Evolutionary conservation across 2,113 vertebrate genomes (phyloP), one percentile per base, ranked within the genome.

Genomic region (Aramus guarauna): DNA sequence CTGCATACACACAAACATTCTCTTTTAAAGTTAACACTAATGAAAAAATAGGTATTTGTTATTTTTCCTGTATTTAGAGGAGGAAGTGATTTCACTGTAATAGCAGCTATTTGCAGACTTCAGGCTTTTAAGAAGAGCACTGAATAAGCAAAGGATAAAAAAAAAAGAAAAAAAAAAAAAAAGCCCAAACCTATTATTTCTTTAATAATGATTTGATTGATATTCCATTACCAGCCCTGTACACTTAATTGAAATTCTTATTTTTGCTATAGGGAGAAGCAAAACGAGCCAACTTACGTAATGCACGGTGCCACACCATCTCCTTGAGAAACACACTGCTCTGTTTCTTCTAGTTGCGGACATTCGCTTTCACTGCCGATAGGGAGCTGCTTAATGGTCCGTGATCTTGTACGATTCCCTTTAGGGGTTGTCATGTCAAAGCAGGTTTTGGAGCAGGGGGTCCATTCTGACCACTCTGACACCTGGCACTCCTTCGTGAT

Each of bases 381-480:
- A 0, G 99, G 98, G 89, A 99, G 98, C 94, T 99, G 99, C 47
- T 96, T 97, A 92, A 99, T 98, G 92, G 97, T 97, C 64, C 99
- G 97, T 67, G 95, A 98, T 45, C 99, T 98, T 5, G 97, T 97
- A 16, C 98, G 99, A 2, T 96, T 96, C 41, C 99, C 99, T 62
- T 96, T 94, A 15, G 98, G 98, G 26, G 98, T 97, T 12, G 94
- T 96, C 24, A 92, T 91, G 85, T 99, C 98, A 9, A 95, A 77
- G 92, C 99, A 99, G 8, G 97, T 97, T 96, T 99, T 99, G 62
- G 99, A 98, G 96, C 99, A 99, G 11, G 98, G 93, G 14, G 98
- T 98, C 99, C 99, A 99, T 39, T 98, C 98, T 1, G 97, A 94
- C 99, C 99, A 99, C 63, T 99, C 99, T 1, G 98, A 98, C 77